These are phyloP conservation scores for Urocyon cinereoargenteus DNA, from an alignment of 2,797 vertebrate species.

Conservation along the genomic window DNA sequence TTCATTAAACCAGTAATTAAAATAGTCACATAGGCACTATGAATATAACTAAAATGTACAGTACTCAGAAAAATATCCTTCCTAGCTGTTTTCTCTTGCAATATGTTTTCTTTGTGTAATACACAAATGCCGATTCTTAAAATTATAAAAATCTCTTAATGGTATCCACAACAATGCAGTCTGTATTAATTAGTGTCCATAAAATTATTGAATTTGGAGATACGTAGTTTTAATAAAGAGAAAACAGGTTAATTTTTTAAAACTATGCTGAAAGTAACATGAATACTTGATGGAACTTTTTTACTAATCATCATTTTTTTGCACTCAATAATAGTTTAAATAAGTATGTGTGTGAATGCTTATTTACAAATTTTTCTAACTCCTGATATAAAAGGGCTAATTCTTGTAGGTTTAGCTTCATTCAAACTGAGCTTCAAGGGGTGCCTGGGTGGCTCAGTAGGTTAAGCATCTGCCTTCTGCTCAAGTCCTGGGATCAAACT, in stretches of 20 bases:
- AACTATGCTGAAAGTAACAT: conserved; percentile 17
- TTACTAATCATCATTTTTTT: conserved; percentile 54
- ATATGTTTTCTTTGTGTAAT: background rate
- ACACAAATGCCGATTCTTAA: conserved; percentile 32
- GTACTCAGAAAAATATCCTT: conserved; percentile 43
- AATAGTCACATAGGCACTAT: background rate
- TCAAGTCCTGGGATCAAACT: background rate
- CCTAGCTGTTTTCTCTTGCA: background rate
- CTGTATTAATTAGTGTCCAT: background rate
- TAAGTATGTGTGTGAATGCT: background rate
- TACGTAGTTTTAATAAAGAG: conserved; percentile 56
- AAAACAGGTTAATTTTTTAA: conserved; percentile 29
- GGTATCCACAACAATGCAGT: background rate
- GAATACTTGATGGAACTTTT: background rate
- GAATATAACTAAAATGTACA: conserved; percentile 35
- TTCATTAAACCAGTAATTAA: conserved; percentile 62
- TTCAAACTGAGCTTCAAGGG: conserved; percentile 32
- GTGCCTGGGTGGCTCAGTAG: background rate
- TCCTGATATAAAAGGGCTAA: conserved; percentile 51
- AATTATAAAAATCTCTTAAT: conserved; percentile 23
- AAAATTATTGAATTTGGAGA: conserved; percentile 12
- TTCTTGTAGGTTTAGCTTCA: conserved; percentile 36
- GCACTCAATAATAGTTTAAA: conserved; percentile 35
- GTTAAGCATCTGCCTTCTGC: background rate
- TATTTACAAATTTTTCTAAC: conserved; percentile 48